phyloP scores from a whole-genome alignment of 1,140 invertebrate genomes.

The Sycobia sp. region DNA sequence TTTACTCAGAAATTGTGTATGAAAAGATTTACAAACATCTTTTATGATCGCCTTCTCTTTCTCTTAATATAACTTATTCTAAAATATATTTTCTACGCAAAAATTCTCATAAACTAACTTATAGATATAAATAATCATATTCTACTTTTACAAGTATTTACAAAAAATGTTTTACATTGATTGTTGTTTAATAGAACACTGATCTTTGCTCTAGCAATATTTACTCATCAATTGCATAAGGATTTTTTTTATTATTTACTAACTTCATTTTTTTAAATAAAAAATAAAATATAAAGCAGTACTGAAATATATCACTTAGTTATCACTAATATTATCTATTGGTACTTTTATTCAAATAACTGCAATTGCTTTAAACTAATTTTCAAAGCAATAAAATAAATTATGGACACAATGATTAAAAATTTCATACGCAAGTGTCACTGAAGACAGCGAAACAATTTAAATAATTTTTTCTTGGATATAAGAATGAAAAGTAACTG shows the following conservation, averaged over 20 bases:
- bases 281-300: conserved; percentile 6
- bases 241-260: neutral
- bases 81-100: conserved; percentile 7
- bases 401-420: no score
- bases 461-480: no score
- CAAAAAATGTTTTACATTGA: conserved; percentile 18
- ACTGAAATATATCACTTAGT: neutral
- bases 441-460: no score
- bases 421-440: no score
- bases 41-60: conserved; percentile 1
- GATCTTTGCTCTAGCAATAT: neutral
- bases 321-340: neutral
- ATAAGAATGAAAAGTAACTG: no score
- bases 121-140: conserved; percentile 9
- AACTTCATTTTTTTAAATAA: conserved; percentile 5
- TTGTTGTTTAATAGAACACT: neutral
- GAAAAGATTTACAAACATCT: conserved; percentile 28
- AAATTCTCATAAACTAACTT: conserved; percentile 13
- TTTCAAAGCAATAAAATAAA: no score
- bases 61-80: conserved; percentile 14
- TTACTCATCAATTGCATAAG: neutral
- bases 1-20: neutral
- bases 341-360: no score
- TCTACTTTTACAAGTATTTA: conserved; percentile 25
- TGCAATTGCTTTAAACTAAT: no score